These are phyloP conservation scores for Aratinga solstitialis DNA, from an alignment of 2,797 vertebrate genomes.

Conservation along the genomic window DNA sequence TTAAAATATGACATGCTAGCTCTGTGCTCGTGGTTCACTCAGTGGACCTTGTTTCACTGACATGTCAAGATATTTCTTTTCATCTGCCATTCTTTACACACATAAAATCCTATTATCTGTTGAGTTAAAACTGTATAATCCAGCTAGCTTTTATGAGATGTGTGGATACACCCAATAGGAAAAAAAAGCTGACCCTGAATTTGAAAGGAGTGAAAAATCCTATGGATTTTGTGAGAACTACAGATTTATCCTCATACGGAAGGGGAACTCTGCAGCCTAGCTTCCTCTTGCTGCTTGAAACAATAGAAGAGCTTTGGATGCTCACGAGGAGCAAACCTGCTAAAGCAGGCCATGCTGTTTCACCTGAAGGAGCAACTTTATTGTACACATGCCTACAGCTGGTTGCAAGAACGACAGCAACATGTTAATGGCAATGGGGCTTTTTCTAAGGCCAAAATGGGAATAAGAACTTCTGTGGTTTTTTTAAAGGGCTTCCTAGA, in stretches of 20 bases:
- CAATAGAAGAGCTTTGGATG: background rate
- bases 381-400: background rate
- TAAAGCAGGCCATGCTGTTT: background rate
- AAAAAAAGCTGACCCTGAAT: constrained; percentile 7
- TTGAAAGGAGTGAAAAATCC: constrained; percentile 41
- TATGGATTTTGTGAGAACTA: background rate
- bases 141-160: constrained; percentile 28
- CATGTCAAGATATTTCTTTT: constrained; percentile 35
- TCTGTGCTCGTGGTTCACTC: constrained; percentile 5
- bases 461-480: accelerated
- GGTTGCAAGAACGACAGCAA: background rate
- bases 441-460: background rate
- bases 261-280: background rate
- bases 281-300: background rate
- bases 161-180: background rate
- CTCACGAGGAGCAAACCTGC: background rate
- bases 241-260: background rate
- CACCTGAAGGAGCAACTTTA: background rate
- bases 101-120: constrained; percentile 36
- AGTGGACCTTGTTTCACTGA: constrained; percentile 28
- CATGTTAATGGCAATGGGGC: background rate
- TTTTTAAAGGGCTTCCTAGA: background rate
- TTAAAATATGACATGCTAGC: constrained; percentile 20
- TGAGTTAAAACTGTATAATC: constrained; percentile 39
- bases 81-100: constrained; percentile 38